Percentiles rank a stretch among this genome's conserved stretches.
These are phyloP conservation scores for Caenorhabditis macrosperma DNA, from an alignment of 2,888 invertebrate species.

Conservation along the genomic window DNA sequence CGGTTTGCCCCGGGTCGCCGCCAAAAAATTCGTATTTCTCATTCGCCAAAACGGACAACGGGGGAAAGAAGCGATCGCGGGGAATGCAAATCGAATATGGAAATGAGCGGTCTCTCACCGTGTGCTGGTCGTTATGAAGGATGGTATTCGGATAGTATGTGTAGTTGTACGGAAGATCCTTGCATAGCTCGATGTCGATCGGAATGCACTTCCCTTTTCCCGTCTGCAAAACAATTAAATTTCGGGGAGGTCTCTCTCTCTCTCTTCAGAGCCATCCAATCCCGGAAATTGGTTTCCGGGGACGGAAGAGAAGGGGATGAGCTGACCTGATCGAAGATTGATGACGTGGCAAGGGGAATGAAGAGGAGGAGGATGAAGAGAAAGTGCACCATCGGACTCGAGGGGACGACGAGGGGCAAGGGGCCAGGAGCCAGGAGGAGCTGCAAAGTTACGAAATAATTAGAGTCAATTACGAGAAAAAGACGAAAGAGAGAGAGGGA, in stretches of 20 bases:
- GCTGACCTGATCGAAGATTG: slow-evolving; percentile 67
- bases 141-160: slow-evolving; percentile 66
- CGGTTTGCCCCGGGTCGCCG: neutral
- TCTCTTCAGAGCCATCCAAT: slow-evolving; percentile 10
- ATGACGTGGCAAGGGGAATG: slow-evolving; percentile 52
- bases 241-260: neutral
- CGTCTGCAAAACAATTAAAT: slow-evolving; percentile 68
- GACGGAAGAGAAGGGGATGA: neutral
- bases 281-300: slow-evolving; percentile 50
- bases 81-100: slow-evolving; percentile 35
- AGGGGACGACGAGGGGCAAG: neutral
- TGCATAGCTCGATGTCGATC: slow-evolving; percentile 75
- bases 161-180: slow-evolving; percentile 73
- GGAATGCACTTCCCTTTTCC: slow-evolving; percentile 73
- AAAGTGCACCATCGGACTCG: slow-evolving; percentile 23
- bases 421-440: neutral
- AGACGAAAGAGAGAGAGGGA: neutral
- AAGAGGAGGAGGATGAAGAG: slow-evolving; percentile 38
- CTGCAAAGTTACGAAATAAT: slow-evolving; percentile 46
- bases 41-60: neutral
- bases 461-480: slow-evolving; percentile 38
- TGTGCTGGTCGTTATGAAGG: slow-evolving; percentile 72
- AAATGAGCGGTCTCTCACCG: slow-evolving; percentile 61
- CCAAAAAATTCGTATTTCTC: slow-evolving; percentile 22
- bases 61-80: neutral